Base-by-base conservation (phyloP, 2,888 invertebrate genomes). In the Pollenia griseotomentosa region DNA sequence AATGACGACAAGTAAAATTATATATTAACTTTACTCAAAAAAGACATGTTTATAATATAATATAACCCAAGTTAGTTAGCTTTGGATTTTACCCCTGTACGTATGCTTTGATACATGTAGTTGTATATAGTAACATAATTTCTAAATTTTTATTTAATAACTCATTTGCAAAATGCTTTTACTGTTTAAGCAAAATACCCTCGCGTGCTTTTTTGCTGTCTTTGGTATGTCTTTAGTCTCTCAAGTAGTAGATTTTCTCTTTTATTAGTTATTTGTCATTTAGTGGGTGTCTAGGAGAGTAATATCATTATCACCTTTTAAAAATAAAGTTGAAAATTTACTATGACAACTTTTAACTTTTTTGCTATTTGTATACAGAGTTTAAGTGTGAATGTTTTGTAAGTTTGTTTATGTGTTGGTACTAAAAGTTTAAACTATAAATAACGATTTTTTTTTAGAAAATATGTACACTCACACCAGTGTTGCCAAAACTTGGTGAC, bases 241-340 rank as follows among this genome's bases (percentile, higher is more conserved):
- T 19, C 2, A 33, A 48, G 9, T 9, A 46, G 63, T 65, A 65
- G 57, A 23, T 57, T 59, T 57, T 74, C 42, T 19, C 23, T 59
- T 81, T 68, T 66, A 81, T 65, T 74, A 74, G 57, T 42, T 74
- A 70, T 61, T 33, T 66, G 51, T 70, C 44, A 75, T 46, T 68
- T 83, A 51, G 51, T 82, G 53, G 23, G 12, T 63, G 33, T 53
- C 53, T 59, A 53, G 63, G 33, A 40, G 33, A 40, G 42, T 66
- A 68, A 68, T 68, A 75, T 75, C 81, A 61, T 83, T 75, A 83
- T 83, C 68, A 83, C 82, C 68, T 83, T 83, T 83, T 61, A 44
- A 59, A 81, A 59, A 42, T 46, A 68, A 75, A 68, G 61, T 83
- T 75, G 16, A 9, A 3, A 33, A 19, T 61, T 83, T 83, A 70